These are phyloP conservation scores for Silvanus unidentatus DNA, from an alignment of 2,888 invertebrate species.

Conservation along the genomic window DNA sequence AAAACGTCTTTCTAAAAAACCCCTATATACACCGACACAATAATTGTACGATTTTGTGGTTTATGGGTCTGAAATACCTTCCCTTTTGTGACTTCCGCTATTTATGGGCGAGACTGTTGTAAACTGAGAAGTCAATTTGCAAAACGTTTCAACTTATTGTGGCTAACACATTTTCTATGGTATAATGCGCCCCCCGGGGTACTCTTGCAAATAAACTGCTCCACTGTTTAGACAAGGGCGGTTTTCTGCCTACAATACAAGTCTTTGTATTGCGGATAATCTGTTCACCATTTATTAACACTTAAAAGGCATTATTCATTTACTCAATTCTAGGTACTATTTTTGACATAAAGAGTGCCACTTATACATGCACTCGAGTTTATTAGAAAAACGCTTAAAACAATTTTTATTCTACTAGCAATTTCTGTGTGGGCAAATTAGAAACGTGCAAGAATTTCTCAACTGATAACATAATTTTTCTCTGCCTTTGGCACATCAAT, in stretches of 20 bases:
- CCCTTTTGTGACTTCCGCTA: constrained; percentile 13
- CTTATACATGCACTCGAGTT: background rate
- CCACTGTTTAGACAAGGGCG: constrained; percentile 23
- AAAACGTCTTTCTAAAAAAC: background rate
- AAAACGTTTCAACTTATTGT: background rate
- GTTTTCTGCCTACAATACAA: constrained; percentile 16
- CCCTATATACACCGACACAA: background rate
- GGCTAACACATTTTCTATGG: constrained; percentile 4
- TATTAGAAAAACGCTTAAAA: background rate
- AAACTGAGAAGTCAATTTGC: too few species aligned
- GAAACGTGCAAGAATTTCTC: too few species aligned
- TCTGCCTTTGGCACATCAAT: too few species aligned
- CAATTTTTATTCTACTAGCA: background rate
- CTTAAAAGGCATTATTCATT: constrained; percentile 6
- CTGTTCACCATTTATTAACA: constrained; percentile 24
- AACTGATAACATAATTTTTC: too few species aligned
- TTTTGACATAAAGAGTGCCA: background rate
- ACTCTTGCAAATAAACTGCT: constrained; percentile 28
- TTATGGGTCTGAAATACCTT: constrained; percentile 1
- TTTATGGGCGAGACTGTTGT: constrained; percentile 4
- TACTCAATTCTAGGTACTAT: background rate
- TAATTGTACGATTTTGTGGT: background rate
- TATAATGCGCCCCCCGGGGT: constrained; percentile 14
- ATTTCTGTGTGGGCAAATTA: too few species aligned
- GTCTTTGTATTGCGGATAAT: constrained; percentile 23